A percentile compares a stretch with the other conserved stretches of the same genome.
phyloP scores from a whole-genome alignment of 2,888 invertebrate genomes.

The Charanyca ferruginea region DNA sequence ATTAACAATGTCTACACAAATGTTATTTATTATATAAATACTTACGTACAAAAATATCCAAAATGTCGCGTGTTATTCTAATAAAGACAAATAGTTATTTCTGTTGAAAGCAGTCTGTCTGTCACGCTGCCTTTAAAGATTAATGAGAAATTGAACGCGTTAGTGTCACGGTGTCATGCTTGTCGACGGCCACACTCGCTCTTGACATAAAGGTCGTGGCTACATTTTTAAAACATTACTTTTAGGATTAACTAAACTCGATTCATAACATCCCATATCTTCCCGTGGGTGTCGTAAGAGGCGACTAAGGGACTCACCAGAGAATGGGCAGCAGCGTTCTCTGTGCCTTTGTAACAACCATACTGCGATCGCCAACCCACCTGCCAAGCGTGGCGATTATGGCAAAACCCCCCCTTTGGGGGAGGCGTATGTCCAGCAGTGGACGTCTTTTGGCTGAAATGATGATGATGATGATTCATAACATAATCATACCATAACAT shows the following conservation, averaged over 20 bases:
- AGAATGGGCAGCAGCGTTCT: too few species aligned
- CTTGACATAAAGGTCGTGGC: constrained; percentile 19
- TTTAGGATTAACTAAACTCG: not conserved
- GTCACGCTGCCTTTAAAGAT: constrained; percentile 38
- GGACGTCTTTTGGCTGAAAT: too few species aligned
- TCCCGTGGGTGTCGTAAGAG: too few species aligned
- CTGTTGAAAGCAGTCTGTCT: constrained; percentile 14
- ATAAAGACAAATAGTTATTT: constrained; percentile 27
- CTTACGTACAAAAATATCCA: not conserved
- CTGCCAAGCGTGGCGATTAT: too few species aligned
- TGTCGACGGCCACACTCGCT: constrained; percentile 9
- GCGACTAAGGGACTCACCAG: too few species aligned
- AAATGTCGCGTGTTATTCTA: constrained; percentile 8
- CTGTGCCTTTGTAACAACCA: too few species aligned
- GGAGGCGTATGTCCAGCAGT: too few species aligned
- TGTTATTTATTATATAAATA: not conserved
- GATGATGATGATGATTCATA: too few species aligned
- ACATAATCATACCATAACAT: too few species aligned
- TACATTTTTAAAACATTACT: constrained; percentile 6
- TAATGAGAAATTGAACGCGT: constrained; percentile 31
- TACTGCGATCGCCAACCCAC: too few species aligned
- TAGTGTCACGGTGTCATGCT: constrained; percentile 15
- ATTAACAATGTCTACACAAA: not conserved
- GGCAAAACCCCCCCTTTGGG: too few species aligned
- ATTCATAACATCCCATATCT: too few species aligned